Evolutionary conservation across 2,797 vertebrate species (phyloP).

Genomic region (Enteromius unitaeniatus): DNA sequence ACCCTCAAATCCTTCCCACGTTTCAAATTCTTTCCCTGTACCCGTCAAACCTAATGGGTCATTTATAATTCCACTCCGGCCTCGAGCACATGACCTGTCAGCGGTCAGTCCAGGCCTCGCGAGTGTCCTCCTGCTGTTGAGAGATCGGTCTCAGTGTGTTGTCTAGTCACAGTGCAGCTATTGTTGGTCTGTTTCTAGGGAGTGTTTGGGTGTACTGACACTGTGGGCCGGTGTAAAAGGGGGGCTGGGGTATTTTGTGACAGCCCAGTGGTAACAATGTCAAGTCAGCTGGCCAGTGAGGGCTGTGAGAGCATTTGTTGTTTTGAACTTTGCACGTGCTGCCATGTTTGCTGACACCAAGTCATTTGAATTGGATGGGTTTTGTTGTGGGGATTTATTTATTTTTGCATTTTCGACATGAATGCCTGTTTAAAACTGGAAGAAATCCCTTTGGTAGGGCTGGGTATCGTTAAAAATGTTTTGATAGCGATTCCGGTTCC

Average conservation of each 20-base stretch:
- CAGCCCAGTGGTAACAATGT: slow-evolving; percentile 27
- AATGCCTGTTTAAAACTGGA: neutral
- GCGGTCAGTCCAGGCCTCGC: neutral
- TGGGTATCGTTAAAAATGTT: no score
- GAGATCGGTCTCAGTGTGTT: neutral
- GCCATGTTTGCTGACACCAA: slow-evolving; percentile 35
- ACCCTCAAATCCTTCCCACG: neutral
- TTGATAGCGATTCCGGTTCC: no score
- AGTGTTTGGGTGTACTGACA: slow-evolving; percentile 9
- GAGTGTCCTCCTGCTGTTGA: slow-evolving; percentile 12
- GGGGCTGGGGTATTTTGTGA: slow-evolving; percentile 11
- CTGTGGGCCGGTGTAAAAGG: neutral
- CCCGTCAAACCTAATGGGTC: neutral
- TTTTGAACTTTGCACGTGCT: slow-evolving; percentile 46
- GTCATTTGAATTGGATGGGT: neutral
- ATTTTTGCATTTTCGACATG: neutral
- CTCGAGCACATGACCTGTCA: neutral
- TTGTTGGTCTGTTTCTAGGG: slow-evolving; percentile 51
- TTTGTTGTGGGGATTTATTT: neutral
- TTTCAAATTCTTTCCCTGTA: neutral
- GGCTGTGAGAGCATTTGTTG: slow-evolving; percentile 51
- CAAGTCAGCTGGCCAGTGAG: slow-evolving; percentile 41
- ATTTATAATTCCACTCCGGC: neutral
- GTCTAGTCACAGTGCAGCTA: slow-evolving; percentile 39
- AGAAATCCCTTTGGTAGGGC: neutral